Evolutionary conservation across 2,797 vertebrate species (phyloP).

Genomic region (Nasua narica): DNA sequence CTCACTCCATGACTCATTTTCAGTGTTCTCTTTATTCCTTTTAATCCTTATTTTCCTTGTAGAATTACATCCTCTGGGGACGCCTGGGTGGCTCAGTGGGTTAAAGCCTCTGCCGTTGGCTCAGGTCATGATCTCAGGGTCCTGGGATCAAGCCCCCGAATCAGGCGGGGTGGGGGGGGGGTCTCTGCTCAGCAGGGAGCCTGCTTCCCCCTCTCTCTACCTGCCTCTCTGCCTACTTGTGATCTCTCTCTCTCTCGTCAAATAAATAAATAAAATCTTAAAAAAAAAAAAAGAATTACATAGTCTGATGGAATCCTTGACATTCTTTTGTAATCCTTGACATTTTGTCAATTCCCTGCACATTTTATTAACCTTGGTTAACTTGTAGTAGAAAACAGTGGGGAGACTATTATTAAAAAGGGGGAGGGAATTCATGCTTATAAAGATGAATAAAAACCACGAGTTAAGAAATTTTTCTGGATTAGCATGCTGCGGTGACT

Average conservation of each 20-base stretch:
- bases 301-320: not conserved
- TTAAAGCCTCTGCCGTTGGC: too few species aligned
- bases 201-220: too few species aligned
- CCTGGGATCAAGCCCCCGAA: too few species aligned
- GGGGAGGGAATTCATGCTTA: not conserved
- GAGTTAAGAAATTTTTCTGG: not conserved
- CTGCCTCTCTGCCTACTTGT: too few species aligned
- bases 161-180: too few species aligned
- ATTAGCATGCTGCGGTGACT: not conserved
- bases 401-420: not conserved
- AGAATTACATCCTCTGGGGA: not conserved
- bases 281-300: too few species aligned
- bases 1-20: not conserved
- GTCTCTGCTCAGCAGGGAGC: too few species aligned
- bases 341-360: not conserved
- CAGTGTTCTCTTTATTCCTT: slow-evolving; percentile 1
- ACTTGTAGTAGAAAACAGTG: not conserved
- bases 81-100: too few species aligned
- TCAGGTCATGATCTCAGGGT: too few species aligned
- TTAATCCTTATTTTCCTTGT: slow-evolving; percentile 40
- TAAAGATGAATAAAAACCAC: not conserved
- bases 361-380: slow-evolving; percentile 44
- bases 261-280: too few species aligned
- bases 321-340: not conserved
- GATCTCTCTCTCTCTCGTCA: too few species aligned